Evolutionary conservation across 1,140 invertebrate species (phyloP).

Genomic region (Oppia nitens): DNA sequence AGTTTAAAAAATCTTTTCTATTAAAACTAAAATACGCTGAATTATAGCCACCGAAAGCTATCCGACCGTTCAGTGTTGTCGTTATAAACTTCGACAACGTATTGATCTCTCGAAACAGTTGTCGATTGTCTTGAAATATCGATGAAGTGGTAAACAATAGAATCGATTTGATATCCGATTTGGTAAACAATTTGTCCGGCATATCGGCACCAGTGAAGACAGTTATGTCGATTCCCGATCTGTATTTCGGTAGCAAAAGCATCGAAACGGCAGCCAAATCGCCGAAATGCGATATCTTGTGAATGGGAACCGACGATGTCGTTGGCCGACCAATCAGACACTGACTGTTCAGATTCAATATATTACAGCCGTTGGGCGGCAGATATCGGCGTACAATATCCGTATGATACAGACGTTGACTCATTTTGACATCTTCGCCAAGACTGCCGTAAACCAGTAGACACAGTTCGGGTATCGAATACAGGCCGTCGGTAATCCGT

Average conservation of each 20-base stretch:
- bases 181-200: neutral
- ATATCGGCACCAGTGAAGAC: neutral
- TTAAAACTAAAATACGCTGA: neutral
- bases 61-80: neutral
- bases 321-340: neutral
- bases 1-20: neutral
- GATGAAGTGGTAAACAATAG: neutral
- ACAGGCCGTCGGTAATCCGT: neutral
- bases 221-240: neutral
- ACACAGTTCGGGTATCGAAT: neutral
- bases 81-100: neutral
- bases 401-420: neutral
- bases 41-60: neutral
- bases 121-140: neutral
- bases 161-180: neutral
- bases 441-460: neutral
- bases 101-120: neutral
- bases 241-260: neutral
- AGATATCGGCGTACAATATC: neutral
- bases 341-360: neutral
- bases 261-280: neutral
- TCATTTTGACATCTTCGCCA: neutral
- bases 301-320: neutral
- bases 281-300: neutral
- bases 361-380: neutral